Conservation (phyloP, 2,888 invertebrate genomes). For the Plagiodera versicolora region DNA sequence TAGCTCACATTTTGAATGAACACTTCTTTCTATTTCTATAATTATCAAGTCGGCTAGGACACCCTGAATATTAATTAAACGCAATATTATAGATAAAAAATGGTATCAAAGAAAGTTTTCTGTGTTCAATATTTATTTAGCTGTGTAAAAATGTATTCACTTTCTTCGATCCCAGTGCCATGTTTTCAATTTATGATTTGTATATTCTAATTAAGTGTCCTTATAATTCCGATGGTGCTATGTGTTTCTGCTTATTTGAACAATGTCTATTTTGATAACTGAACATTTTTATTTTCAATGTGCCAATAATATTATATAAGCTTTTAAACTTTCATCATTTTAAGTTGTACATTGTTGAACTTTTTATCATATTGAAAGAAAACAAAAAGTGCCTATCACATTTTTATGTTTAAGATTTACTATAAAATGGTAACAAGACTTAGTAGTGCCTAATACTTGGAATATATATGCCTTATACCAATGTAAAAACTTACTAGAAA, state of each 20-base stretch:
- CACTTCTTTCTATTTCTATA: too few species aligned
- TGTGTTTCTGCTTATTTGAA: constrained; percentile 29
- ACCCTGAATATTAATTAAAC: too few species aligned
- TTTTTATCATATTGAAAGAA: constrained; percentile 16
- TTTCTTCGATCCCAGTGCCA: constrained; percentile 5
- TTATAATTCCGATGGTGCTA: constrained; percentile 45
- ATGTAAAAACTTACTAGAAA: constrained; percentile 20
- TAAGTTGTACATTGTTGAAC: constrained; percentile 23
- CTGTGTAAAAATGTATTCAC: neutral
- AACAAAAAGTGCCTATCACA: constrained; percentile 24
- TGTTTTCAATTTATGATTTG: constrained; percentile 13
- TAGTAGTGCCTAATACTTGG: constrained; percentile 30
- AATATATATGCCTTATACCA: constrained; percentile 30
- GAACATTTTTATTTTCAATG: constrained; percentile 38
- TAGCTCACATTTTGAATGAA: too few species aligned
- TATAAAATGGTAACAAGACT: constrained; percentile 29
- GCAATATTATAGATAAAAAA: too few species aligned
- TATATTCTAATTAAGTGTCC: constrained; percentile 38
- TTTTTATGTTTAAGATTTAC: constrained; percentile 16
- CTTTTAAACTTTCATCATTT: constrained; percentile 29
- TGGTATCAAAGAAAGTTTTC: too few species aligned
- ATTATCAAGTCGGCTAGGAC: too few species aligned
- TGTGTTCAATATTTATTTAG: neutral
- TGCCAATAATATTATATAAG: constrained; percentile 41
- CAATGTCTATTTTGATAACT: constrained; percentile 39